Base-by-base conservation (phyloP, 1,140 invertebrate genomes). In the Ridgeia piscesae region DNA sequence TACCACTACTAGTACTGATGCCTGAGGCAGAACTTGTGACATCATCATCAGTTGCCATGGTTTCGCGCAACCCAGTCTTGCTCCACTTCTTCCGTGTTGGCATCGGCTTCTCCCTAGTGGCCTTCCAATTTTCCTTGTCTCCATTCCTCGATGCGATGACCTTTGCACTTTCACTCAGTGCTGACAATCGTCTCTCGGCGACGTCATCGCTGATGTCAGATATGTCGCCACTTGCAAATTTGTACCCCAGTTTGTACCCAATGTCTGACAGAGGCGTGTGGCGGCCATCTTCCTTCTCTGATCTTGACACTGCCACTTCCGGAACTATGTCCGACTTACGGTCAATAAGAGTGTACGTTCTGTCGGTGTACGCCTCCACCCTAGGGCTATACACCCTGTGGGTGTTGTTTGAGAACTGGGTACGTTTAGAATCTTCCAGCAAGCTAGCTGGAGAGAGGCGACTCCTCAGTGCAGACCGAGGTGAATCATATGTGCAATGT, bases 161-260 rank as follows among this genome's bases (percentile, higher is more conserved):
- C 34, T 35, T 90, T 21, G 89, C 33, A 8, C 89, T 90, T 34
- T 33, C 33, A 90, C n/a, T 90, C 2, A 0, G 33, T 34, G 34
- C 35, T 90, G 34, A 34, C 34, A 35, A 35, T 14, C 21, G 33
- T 90, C 35, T n/a, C 17, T 33, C 35, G n/a, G 33, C n/a, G 89
- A 90, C 17, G 35, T 90, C 35, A 34, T 35, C 89, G 33, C 35
- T 35, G 35, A 35, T 34, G 35, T 90, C 89, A 90, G 89, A 90
- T n/a, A 90, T 34, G n/a, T 90, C 33, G 35, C 89, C 11, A 33
- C 89, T 90, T 34, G 89, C 89, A 90, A 90, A 90, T 33, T 90
- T 90, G 89, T 90, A 90, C 2, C 89, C 89, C 33, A 35, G 33
- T 27, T 90, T 90, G 35, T 90, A 90, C 21, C 34, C 89, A 27